Conservation (phyloP, 1,140 invertebrate species). For the Drosophila lacteicornis region DNA sequence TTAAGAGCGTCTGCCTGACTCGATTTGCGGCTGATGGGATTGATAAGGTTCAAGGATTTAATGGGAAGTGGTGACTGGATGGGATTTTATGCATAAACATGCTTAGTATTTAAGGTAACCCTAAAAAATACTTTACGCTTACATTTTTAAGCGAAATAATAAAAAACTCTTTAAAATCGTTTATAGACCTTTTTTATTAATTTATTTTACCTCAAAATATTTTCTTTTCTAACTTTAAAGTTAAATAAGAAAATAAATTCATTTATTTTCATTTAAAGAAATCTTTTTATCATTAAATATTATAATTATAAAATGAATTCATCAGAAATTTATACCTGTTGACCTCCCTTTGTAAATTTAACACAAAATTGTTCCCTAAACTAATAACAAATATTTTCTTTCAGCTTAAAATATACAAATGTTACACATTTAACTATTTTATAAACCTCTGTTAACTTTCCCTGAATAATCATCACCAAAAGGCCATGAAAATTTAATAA, state of each 20-base stretch:
- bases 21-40: constrained; percentile 7
- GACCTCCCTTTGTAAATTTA: neutral
- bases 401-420: no score
- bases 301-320: accelerated
- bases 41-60: constrained; percentile 17
- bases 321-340: neutral
- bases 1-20: constrained; percentile 21
- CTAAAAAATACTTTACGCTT: no score
- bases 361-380: neutral
- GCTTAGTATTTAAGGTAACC: neutral
- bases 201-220: no score
- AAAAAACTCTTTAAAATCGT: no score
- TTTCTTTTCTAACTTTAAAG: no score
- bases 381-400: no score
- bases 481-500: neutral
- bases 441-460: neutral
- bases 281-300: no score
- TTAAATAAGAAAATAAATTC: no score
- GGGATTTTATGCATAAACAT: neutral
- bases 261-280: neutral
- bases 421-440: neutral
- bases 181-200: no score
- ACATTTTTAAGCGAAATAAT: no score
- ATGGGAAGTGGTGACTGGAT: neutral
- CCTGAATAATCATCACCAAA: neutral